A percentile compares a stretch with the other conserved stretches of the same genome.
These are phyloP conservation scores for Mercenaria mercenaria DNA, from an alignment of 1,140 invertebrate genomes.

Conservation along the genomic window DNA sequence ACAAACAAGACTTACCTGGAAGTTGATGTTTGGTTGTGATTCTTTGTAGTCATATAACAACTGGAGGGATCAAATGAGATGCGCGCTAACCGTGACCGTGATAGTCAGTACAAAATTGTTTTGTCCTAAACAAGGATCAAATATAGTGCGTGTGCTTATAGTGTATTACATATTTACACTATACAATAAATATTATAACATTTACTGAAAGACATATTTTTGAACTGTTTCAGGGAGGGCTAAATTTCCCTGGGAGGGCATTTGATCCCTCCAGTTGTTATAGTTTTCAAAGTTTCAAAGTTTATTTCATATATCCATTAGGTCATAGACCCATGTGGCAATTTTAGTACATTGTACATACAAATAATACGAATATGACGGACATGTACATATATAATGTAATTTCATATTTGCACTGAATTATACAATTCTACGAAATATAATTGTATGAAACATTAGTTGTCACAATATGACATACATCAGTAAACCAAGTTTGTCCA, in stretches of 20 bases:
- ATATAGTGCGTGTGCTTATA: neutral
- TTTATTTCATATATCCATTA: no score
- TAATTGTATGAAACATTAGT: no score
- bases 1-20: conserved; percentile 31
- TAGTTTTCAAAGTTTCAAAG: conserved; percentile 3
- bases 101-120: conserved; percentile 23
- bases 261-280: conserved; percentile 3
- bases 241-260: conserved; percentile 1
- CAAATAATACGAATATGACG: no score
- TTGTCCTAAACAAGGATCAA: neutral
- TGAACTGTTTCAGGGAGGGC: neutral
- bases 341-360: no score
- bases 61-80: conserved; percentile 58
- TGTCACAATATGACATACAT: neutral
- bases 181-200: neutral
- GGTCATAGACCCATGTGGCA: no score
- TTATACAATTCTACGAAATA: no score
- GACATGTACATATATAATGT: no score
- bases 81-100: conserved; percentile 15
- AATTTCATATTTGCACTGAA: no score
- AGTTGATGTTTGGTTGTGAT: conserved; percentile 36
- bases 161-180: neutral
- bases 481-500: neutral
- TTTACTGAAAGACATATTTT: neutral
- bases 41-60: conserved; percentile 45